These are phyloP conservation scores for Papilio xuthus DNA, from an alignment of 1,140 invertebrate species.

Conservation along the genomic window DNA sequence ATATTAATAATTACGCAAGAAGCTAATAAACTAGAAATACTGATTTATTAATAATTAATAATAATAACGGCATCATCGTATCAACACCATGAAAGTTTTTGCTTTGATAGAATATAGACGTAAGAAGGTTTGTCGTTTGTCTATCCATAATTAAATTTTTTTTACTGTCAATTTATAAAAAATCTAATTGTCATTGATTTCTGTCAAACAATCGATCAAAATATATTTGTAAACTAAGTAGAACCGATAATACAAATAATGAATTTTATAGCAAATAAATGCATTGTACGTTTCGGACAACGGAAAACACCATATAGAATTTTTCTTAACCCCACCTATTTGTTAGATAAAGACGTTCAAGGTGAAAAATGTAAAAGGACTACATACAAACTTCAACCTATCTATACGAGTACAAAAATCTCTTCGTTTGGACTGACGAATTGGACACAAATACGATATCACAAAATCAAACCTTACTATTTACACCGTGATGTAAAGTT, in stretches of 20 bases:
- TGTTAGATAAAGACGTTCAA: constrained; percentile 1
- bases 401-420: constrained; percentile 40
- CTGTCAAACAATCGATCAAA: constrained; percentile 5
- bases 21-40: too few species aligned
- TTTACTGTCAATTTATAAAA: constrained; percentile 1
- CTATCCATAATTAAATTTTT: neutral
- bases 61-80: too few species aligned
- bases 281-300: constrained; percentile 37
- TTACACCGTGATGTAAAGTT: constrained; percentile 66
- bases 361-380: constrained; percentile 15
- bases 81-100: too few species aligned
- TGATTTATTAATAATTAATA: too few species aligned
- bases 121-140: neutral
- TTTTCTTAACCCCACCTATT: constrained; percentile 6
- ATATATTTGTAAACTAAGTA: constrained; percentile 8
- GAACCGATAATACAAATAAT: constrained; percentile 26
- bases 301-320: constrained; percentile 39
- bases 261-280: constrained; percentile 44
- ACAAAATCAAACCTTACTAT: constrained; percentile 51
- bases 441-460: constrained; percentile 65
- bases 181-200: constrained; percentile 7
- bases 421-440: constrained; percentile 38
- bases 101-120: neutral
- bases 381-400: constrained; percentile 22
- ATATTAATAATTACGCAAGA: too few species aligned